Evolutionary conservation across 2,888 invertebrate species (phyloP).

Genomic region (Cepaea hortensis): DNA sequence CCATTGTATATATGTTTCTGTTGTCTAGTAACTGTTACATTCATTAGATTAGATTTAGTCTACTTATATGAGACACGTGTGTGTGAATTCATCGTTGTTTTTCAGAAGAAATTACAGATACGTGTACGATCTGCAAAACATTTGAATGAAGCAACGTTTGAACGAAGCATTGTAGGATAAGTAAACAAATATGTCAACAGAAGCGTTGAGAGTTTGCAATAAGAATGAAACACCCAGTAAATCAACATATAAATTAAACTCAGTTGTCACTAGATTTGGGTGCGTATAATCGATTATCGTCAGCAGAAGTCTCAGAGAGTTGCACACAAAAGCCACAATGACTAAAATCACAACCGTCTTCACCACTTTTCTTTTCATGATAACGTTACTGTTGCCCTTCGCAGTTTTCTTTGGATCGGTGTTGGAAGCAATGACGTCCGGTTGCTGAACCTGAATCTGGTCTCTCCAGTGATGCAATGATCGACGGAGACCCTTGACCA

Average conservation of each 20-base stretch:
- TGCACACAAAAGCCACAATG: background rate
- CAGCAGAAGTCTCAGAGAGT: background rate
- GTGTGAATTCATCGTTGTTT: too few relatives aligned
- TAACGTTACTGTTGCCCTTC: background rate
- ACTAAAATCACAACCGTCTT: background rate
- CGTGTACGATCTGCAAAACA: background rate
- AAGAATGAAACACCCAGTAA: background rate
- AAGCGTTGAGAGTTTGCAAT: background rate
- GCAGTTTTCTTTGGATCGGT: background rate
- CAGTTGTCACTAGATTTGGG: too few relatives aligned
- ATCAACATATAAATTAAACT: constrained; percentile 6
- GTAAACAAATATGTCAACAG: constrained; percentile 18
- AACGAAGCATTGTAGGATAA: background rate
- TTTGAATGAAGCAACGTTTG: background rate
- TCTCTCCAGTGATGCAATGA: background rate
- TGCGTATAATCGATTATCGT: background rate
- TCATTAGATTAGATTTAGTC: too few relatives aligned
- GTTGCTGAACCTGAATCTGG: background rate
- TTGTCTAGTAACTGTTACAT: too few relatives aligned
- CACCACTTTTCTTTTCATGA: background rate
- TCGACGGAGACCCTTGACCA: background rate
- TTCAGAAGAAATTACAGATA: too few relatives aligned
- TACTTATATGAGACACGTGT: too few relatives aligned
- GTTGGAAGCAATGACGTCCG: background rate
- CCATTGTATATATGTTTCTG: too few relatives aligned